phyloP scores from a whole-genome alignment of 2,113 vertebrate species.

The Sphyrna mokarran region DNA sequence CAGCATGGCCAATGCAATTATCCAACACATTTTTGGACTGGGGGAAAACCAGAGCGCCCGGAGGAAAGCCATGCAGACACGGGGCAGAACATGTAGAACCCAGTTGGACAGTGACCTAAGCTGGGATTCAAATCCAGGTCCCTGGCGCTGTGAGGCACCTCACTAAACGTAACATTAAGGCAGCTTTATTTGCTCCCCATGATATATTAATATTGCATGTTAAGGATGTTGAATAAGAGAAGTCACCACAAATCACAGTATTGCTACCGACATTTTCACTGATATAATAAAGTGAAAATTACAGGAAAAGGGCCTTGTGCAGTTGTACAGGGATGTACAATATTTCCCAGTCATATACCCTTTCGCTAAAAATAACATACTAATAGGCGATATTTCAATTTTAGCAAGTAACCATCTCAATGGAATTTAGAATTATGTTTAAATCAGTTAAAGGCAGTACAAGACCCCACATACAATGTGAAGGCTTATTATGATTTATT shows the following conservation, averaged over 20 bases:
- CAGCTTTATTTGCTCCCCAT: not conserved
- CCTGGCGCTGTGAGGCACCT: not conserved
- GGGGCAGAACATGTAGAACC: too few species aligned
- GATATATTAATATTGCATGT: not conserved
- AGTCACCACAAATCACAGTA: not conserved
- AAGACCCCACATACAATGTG: not conserved
- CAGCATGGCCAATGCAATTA: too few species aligned
- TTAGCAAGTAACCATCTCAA: not conserved
- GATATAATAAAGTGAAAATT: not conserved
- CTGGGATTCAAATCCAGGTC: too few species aligned
- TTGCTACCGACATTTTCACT: not conserved
- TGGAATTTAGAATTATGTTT: not conserved
- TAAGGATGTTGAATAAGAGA: not conserved
- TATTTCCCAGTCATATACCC: not conserved
- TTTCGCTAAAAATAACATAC: not conserved
- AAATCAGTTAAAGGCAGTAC: not conserved
- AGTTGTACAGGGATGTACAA: not conserved
- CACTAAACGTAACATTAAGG: not conserved
- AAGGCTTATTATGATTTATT: slow-evolving; percentile 27
- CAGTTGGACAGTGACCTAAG: too few species aligned
- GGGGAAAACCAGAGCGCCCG: too few species aligned
- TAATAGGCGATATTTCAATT: not conserved
- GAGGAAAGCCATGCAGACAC: too few species aligned
- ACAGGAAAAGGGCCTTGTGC: not conserved
- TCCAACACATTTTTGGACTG: too few species aligned